Conservation (phyloP, 2,888 invertebrate genomes). For the Anoplius nigerrimus region DNA sequence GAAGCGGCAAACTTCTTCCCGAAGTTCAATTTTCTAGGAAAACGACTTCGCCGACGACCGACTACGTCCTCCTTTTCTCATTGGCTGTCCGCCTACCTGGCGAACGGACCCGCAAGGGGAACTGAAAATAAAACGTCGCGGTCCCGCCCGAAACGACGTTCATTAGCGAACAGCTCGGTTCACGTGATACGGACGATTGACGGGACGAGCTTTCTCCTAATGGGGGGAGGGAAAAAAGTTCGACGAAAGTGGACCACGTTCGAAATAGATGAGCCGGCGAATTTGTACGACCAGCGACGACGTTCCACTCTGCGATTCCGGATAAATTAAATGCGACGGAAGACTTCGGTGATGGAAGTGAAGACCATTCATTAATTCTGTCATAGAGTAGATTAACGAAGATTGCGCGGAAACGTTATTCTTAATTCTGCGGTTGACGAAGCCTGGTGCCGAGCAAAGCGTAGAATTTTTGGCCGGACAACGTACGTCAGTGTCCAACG, state of each 20-base stretch:
- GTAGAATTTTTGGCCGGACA: constrained; percentile 1
- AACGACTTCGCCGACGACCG: not conserved
- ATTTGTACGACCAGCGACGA: not conserved
- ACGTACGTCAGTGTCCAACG: constrained; percentile 8
- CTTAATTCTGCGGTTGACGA: not conserved
- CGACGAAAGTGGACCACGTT: not conserved
- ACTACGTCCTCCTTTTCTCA: not conserved
- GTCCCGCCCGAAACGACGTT: constrained; percentile 1
- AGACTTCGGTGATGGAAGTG: too few species aligned
- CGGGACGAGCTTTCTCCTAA: not conserved
- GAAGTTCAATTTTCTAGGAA: constrained; percentile 6
- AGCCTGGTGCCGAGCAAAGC: not conserved
- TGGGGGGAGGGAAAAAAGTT: too few species aligned
- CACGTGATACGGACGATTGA: not conserved
- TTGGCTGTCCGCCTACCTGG: constrained; percentile 1
- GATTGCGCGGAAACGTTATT: not conserved
- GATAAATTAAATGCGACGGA: too few species aligned
- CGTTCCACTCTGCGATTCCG: not conserved
- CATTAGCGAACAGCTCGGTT: not conserved
- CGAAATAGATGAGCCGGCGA: not conserved
- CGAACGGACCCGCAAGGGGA: not conserved
- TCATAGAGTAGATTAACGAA: too few species aligned
- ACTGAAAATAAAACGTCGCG: constrained; percentile 1
- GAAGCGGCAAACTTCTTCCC: constrained; percentile 2
- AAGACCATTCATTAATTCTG: too few species aligned